These are phyloP conservation scores for Nasua narica DNA, from an alignment of 2,797 vertebrate species.

Conservation along the genomic window DNA sequence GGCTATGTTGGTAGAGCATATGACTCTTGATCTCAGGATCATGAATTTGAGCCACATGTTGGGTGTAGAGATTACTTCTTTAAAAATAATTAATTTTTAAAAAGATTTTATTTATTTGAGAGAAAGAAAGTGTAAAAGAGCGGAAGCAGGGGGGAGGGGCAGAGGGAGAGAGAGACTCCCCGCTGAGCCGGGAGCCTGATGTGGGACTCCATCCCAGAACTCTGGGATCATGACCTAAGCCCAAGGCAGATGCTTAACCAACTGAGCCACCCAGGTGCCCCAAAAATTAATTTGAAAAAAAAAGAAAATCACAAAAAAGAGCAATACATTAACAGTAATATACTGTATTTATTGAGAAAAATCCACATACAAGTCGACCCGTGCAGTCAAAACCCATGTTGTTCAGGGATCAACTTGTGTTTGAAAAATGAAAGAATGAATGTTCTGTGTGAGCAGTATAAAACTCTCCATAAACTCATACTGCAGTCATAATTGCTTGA, in stretches of 20 bases:
- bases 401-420: not conserved
- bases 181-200: no score
- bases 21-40: not conserved
- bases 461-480: not conserved
- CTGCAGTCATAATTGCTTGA: not conserved
- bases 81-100: not conserved
- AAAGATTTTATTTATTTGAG: no score
- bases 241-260: no score
- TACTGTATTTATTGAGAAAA: not conserved
- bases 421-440: slow-evolving; percentile 5
- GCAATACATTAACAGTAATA: not conserved
- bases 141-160: no score
- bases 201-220: no score
- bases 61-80: not conserved
- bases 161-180: no score
- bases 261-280: no score
- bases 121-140: no score
- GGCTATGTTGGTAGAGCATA: not conserved
- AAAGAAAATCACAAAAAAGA: not conserved
- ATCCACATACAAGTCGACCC: not conserved
- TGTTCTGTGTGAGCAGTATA: not conserved
- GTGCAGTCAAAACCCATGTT: not conserved
- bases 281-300: not conserved
- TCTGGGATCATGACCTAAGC: no score
- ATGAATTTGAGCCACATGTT: not conserved